phyloP scores from a whole-genome alignment of 2,797 vertebrate species.

The Spizella passerina region DNA sequence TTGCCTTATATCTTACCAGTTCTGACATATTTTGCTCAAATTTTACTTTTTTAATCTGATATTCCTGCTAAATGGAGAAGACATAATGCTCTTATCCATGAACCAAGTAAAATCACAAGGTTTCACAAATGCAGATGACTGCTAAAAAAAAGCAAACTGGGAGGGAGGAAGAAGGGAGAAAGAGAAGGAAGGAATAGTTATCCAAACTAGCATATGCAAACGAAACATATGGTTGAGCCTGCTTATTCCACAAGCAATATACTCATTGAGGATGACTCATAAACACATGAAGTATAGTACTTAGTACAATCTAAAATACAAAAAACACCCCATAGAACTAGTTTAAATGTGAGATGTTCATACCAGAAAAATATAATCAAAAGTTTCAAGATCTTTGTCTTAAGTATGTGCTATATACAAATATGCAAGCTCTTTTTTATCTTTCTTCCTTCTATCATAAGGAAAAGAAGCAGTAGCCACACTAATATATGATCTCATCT shows the following conservation, averaged over 20 bases:
- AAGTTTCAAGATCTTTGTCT: neutral
- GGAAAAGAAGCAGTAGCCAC: neutral
- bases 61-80: neutral
- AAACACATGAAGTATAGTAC: constrained; percentile 31
- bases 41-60: neutral
- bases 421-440: neutral
- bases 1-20: neutral
- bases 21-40: neutral
- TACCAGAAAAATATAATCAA: neutral
- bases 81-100: neutral
- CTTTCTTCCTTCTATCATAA: neutral
- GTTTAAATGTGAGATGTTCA: neutral
- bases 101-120: constrained; percentile 20
- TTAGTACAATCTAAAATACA: neutral
- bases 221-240: constrained; percentile 29
- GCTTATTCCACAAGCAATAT: constrained; percentile 29
- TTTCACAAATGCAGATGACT: constrained; percentile 20
- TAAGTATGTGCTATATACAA: neutral
- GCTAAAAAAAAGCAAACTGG: constrained; percentile 15
- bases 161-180: neutral
- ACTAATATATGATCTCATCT: neutral
- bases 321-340: neutral
- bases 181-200: constrained; percentile 20
- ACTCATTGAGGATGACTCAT: constrained; percentile 44
- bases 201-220: constrained; percentile 55